phyloP scores from a whole-genome alignment of 1,140 invertebrate species.

The Drosophila albomicans region DNA sequence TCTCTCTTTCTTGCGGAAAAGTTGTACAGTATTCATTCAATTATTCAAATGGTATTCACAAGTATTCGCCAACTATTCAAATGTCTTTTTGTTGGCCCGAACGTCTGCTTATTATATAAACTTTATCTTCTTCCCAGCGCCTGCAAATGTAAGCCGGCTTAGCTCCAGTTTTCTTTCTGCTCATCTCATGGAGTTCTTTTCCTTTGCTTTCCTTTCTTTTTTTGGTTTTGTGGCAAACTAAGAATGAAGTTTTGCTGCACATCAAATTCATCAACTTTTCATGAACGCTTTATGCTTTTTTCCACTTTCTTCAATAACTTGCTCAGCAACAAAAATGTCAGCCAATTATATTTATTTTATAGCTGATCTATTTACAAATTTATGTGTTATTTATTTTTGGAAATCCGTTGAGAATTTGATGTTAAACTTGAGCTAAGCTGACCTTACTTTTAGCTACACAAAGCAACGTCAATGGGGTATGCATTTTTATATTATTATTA shows the following conservation, averaged over 20 bases:
- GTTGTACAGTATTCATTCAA: constrained; percentile 1
- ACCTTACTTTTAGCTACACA: too few species aligned
- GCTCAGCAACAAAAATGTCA: too few species aligned
- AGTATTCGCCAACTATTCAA: constrained; percentile 9
- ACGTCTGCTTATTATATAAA: constrained; percentile 13
- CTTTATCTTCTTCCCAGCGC: too few species aligned
- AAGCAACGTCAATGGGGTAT: too few species aligned
- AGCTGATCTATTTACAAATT: background rate
- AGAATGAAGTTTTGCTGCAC: too few species aligned
- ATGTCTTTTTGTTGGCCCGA: background rate
- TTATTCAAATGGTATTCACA: constrained; percentile 18
- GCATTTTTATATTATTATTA: too few species aligned
- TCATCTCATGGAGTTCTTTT: background rate
- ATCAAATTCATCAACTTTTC: too few species aligned
- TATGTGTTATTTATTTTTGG: too few species aligned
- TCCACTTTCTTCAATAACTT: background rate
- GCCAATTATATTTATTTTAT: background rate
- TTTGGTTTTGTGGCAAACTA: background rate
- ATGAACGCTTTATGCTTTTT: too few species aligned
- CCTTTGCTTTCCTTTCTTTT: background rate
- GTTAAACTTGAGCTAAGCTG: too few species aligned
- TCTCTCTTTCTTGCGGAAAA: background rate
- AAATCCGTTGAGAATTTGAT: too few species aligned
- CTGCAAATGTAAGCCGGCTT: background rate
- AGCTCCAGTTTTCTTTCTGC: background rate